These are phyloP conservation scores for Cataglyphis cursor DNA, from an alignment of 2,888 invertebrate species.

Conservation along the genomic window DNA sequence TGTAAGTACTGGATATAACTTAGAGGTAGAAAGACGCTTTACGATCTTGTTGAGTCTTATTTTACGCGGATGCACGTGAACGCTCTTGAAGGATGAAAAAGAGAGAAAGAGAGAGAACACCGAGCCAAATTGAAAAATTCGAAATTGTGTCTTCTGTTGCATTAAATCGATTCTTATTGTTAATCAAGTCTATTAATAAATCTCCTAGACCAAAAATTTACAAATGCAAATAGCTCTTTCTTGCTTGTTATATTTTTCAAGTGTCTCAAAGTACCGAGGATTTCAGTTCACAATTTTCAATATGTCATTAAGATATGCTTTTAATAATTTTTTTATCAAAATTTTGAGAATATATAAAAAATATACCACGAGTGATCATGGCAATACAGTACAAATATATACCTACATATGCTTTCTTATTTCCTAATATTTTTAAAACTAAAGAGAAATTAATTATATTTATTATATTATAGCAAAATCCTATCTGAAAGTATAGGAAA, in stretches of 20 bases:
- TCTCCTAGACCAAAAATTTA: constrained; percentile 7
- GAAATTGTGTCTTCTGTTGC: constrained; percentile 40
- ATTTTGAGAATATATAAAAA: not conserved
- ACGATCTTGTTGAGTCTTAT: constrained; percentile 79
- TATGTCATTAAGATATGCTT: constrained; percentile 2
- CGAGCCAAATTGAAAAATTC: constrained; percentile 52
- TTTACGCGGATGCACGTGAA: constrained; percentile 71
- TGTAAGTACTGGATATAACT: constrained; percentile 79
- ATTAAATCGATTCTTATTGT: constrained; percentile 26
- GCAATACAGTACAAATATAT: not conserved
- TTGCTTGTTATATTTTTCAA: not conserved
- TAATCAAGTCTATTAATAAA: constrained; percentile 57
- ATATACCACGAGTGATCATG: not conserved
- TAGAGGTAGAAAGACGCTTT: constrained; percentile 78
- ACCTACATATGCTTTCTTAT: not conserved
- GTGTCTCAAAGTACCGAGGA: not conserved
- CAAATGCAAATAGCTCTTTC: not conserved
- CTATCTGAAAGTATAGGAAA: too few species aligned
- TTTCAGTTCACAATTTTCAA: constrained; percentile 3
- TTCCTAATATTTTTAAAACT: not conserved
- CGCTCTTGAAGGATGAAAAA: constrained; percentile 11
- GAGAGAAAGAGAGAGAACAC: constrained; percentile 26
- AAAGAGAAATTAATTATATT: not conserved
- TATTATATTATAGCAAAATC: not conserved
- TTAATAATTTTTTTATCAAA: constrained; percentile 19